These are phyloP conservation scores for Microtus montanus DNA, from an alignment of 2,113 vertebrate species.

Conservation along the genomic window DNA sequence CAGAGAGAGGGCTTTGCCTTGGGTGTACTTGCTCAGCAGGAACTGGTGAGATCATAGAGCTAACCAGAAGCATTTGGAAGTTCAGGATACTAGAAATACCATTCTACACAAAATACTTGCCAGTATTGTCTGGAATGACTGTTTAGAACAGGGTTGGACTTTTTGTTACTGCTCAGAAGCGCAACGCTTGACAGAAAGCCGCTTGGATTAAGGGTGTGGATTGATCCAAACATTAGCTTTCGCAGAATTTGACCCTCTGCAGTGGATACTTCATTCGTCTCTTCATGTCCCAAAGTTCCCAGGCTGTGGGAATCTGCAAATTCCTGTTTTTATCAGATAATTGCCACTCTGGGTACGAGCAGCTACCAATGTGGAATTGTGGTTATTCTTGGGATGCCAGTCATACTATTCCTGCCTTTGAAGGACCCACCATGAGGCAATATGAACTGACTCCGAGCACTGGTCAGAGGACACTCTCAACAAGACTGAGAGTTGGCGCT, in stretches of 20 bases:
- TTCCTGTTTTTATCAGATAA: constrained; percentile 43
- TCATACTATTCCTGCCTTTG: constrained; percentile 4
- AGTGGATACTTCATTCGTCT: neutral
- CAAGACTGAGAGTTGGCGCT: constrained; percentile 44
- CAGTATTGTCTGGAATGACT: neutral
- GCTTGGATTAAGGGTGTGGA: neutral
- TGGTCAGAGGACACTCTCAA: constrained; percentile 53
- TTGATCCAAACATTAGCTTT: neutral
- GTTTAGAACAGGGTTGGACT: neutral
- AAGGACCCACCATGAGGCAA: constrained; percentile 44
- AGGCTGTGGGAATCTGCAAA: neutral
- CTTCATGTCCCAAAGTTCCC: neutral
- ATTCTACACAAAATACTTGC: neutral
- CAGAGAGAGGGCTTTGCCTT: neutral
- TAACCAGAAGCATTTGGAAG: neutral
- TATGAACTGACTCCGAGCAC: constrained; percentile 56
- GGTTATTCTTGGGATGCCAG: neutral
- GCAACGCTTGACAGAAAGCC: neutral
- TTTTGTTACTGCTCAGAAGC: neutral
- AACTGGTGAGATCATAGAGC: neutral
- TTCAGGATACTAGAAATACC: constrained; percentile 16
- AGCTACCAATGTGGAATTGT: neutral
- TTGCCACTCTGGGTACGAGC: neutral
- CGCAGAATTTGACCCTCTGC: neutral
- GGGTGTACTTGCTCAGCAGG: neutral